Conservation (phyloP, 2,888 invertebrate species). For the Stenichneumon culpator region DNA sequence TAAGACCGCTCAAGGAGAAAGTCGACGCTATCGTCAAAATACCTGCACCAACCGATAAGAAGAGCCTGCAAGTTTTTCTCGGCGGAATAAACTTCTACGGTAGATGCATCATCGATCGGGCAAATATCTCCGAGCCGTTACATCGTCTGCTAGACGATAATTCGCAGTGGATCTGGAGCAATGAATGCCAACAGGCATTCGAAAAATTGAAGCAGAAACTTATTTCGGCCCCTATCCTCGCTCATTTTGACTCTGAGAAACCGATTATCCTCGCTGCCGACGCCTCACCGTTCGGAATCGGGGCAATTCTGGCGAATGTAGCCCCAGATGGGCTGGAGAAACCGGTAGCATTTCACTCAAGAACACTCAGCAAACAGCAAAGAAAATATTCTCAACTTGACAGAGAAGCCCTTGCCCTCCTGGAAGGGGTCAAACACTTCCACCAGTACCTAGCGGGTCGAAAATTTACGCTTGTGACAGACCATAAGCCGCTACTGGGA, state of each 20-base stretch:
- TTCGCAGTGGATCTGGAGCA: constrained; percentile 54
- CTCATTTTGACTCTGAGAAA: constrained; percentile 64
- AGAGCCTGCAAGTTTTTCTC: constrained; percentile 25
- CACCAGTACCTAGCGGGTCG: constrained; percentile 69
- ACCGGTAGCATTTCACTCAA: constrained; percentile 68
- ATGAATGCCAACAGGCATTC: constrained; percentile 72
- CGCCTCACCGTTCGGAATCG: constrained; percentile 80
- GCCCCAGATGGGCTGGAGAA: constrained; percentile 60
- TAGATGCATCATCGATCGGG: constrained; percentile 14
- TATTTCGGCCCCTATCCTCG: constrained; percentile 50
- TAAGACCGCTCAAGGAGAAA: constrained; percentile 6
- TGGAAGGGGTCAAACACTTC: constrained; percentile 68
- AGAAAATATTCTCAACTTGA: constrained; percentile 71
- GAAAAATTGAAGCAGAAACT: constrained; percentile 61
- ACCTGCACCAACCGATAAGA: not conserved
- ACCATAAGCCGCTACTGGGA: constrained; percentile 77
- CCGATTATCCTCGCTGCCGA: constrained; percentile 79
- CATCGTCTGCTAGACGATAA: constrained; percentile 21
- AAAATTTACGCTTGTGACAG: constrained; percentile 76
- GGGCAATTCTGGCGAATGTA: constrained; percentile 72
- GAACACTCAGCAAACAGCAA: constrained; percentile 63
- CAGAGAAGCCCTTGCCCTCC: constrained; percentile 70
- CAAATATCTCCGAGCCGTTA: constrained; percentile 22
- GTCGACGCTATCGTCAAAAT: not conserved
- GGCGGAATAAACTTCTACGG: constrained; percentile 35